phyloP scores from a whole-genome alignment of 1,140 invertebrate species.

The Drosophila lacteicornis region DNA sequence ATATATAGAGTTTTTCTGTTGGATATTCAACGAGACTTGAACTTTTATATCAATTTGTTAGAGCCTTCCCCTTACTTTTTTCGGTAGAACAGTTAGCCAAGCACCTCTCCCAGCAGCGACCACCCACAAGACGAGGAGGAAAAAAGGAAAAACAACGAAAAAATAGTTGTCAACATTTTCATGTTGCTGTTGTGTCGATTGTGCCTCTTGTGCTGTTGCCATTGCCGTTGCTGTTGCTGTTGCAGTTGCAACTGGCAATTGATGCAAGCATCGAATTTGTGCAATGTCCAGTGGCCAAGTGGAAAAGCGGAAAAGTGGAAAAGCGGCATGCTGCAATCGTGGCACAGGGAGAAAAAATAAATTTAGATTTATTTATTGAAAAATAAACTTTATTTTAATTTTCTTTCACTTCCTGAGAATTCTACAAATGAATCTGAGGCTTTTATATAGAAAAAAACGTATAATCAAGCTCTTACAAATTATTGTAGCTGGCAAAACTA shows the following conservation, averaged over 20 bases:
- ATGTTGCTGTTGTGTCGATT: constrained; percentile 43
- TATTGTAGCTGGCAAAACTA: not conserved
- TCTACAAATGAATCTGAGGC: too few relatives aligned
- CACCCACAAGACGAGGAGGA: constrained; percentile 39
- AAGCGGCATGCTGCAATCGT: constrained; percentile 27
- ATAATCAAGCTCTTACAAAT: too few relatives aligned
- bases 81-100: constrained; percentile 16
- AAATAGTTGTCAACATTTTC: constrained; percentile 58
- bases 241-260: constrained; percentile 29
- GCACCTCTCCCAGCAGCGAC: constrained; percentile 23
- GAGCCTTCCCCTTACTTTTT: not conserved
- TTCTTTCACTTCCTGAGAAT: too few relatives aligned
- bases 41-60: too few relatives aligned
- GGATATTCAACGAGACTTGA: too few relatives aligned
- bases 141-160: not conserved
- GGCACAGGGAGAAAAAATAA: constrained; percentile 3
- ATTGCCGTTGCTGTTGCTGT: constrained; percentile 15
- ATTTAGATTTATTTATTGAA: too few relatives aligned
- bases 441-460: too few relatives aligned
- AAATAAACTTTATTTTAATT: too few relatives aligned
- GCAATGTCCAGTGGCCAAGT: constrained; percentile 58
- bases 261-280: constrained; percentile 47
- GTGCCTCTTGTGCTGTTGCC: not conserved
- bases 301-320: constrained; percentile 37
- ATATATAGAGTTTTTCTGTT: too few relatives aligned